Conservation (phyloP, 2,797 vertebrate genomes). For the Hemitrygon akajei region DNA sequence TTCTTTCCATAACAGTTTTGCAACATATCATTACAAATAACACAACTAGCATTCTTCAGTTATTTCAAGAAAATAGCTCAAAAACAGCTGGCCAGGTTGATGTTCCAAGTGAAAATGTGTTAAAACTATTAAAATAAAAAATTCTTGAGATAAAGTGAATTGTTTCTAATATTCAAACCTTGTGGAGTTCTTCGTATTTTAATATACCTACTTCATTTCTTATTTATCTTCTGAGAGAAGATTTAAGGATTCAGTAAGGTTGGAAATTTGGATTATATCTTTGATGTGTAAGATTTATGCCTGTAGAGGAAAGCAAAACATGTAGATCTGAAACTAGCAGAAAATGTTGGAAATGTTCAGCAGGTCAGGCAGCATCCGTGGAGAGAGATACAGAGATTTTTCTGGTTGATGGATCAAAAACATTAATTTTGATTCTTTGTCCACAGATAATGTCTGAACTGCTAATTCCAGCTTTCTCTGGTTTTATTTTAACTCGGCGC, state of each 20-base stretch:
- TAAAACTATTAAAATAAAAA: not conserved
- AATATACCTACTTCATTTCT: not conserved
- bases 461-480: too few species aligned
- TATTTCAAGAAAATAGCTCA: slow-evolving; percentile 25
- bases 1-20: slow-evolving; percentile 34
- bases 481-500: too few species aligned
- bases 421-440: too few species aligned
- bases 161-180: not conserved
- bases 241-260: not conserved
- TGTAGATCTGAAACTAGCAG: too few species aligned
- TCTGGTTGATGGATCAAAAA: too few species aligned
- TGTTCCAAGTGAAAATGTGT: not conserved
- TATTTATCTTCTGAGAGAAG: not conserved
- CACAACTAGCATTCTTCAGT: slow-evolving; percentile 26
- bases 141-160: not conserved
- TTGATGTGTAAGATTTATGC: not conserved
- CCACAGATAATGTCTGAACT: too few species aligned
- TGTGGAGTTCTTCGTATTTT: not conserved
- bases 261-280: not conserved
- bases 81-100: not conserved
- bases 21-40: slow-evolving; percentile 33
- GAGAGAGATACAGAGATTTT: too few species aligned
- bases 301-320: too few species aligned
- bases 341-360: too few species aligned
- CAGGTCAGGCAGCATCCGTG: too few species aligned